Conservation (phyloP, 2,797 vertebrate species). For the Platyrinchus mystaceus region DNA sequence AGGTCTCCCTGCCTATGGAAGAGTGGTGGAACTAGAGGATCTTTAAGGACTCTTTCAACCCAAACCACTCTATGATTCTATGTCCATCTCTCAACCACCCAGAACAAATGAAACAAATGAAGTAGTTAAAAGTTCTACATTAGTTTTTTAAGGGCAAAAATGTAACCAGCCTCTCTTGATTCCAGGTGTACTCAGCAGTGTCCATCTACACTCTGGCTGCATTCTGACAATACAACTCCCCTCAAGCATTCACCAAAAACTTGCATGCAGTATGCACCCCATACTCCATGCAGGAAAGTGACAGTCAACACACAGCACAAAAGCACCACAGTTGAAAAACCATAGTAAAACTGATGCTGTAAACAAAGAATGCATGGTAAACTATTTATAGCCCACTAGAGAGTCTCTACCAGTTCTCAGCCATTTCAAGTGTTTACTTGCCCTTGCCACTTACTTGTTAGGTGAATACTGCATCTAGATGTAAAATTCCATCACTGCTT, state of each 20-base stretch:
- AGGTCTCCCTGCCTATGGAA: not conserved
- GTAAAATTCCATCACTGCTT: not conserved
- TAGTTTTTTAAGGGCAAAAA: not conserved
- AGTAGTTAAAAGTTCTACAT: not conserved
- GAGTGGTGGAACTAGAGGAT: accelerated
- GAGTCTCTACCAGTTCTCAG: not conserved
- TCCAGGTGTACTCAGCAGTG: not conserved
- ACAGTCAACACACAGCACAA: not conserved
- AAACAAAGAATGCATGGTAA: not conserved
- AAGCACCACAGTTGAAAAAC: not conserved
- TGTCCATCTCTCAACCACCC: not conserved
- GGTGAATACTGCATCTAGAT: not conserved
- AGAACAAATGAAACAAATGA: not conserved
- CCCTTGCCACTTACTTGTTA: not conserved
- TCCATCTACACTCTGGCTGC: not conserved
- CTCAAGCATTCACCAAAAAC: not conserved
- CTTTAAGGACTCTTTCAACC: not conserved
- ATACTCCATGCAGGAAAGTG: not conserved
- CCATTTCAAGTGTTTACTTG: not conserved
- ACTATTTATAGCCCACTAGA: not conserved
- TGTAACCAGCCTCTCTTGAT: not conserved
- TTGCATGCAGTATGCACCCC: too few species aligned
- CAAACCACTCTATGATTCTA: not conserved
- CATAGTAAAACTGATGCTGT: not conserved
- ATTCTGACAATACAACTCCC: not conserved